Base-by-base conservation (phyloP, 2,888 invertebrate genomes). In the Troilus luridus region DNA sequence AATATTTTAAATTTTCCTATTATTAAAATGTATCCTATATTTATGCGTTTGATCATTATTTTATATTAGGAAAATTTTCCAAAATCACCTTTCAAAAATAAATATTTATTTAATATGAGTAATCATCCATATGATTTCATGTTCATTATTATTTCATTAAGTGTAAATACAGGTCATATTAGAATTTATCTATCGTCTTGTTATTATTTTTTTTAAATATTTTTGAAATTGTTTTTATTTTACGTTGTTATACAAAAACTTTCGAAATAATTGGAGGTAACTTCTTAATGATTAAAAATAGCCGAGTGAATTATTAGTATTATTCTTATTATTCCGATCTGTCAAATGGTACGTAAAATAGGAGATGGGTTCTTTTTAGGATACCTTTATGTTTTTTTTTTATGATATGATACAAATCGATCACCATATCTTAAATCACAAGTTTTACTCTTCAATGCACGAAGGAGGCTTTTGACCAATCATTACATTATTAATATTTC, bases 221-320 rank as follows among this genome's bases (percentile, higher is more conserved):
- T 5, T 41, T 41, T 41, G n/a, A 41, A 41, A 41, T 41, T 41
- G 41, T 41, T 41, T 41, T 41, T 41, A 41, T 19, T 8, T 21
- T 17, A 77, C 41, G 41, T 41, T 41, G 27, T 77, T 41, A 77
- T 77, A 41, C 27, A 9, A 27, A 77, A 41, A 77, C 17, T 77
- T 77, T 77, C 72, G 72, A 77, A 27, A 77, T 77, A 17, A 77
- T 11, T 27, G 72, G 72, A 72, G 72, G 72, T 41, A 77, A 41
- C 27, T 77, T 41, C 41, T 41, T 14, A 77, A 77, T 41, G 27
- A 41, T 77, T 41, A 77, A 41, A 0, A 0, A 41, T 77, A 17
- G 72, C 17, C 8, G 27, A 19, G 10, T 14, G 24, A 72, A 41
- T 77, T 7, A 77, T 9, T 77, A 77, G 27, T 27, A 27, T 17